These are phyloP conservation scores for Cremastinae sp. DNA, from an alignment of 2,888 invertebrate species.

Conservation along the genomic window DNA sequence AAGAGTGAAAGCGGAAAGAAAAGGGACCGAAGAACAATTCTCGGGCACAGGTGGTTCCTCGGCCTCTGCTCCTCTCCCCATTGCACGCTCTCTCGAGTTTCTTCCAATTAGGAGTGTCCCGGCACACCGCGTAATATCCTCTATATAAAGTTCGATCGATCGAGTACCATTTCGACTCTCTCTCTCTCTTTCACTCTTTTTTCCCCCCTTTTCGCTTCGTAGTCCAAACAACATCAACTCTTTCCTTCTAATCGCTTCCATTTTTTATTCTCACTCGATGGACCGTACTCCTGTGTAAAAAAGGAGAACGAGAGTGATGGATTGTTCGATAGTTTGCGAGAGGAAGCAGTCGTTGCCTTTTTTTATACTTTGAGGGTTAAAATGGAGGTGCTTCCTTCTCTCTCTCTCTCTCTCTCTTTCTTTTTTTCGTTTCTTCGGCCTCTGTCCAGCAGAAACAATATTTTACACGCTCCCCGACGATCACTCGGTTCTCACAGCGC, in stretches of 20 bases:
- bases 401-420: background rate
- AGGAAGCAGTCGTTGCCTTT: too few relatives aligned
- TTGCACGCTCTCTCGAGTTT: constrained; percentile 7
- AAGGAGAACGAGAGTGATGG: background rate
- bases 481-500: background rate
- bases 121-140: constrained; percentile 7
- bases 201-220: too few relatives aligned
- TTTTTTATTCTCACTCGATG: background rate
- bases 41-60: constrained; percentile 1
- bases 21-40: background rate
- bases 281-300: background rate
- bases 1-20: background rate
- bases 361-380: background rate
- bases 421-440: background rate
- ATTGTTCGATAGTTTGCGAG: too few relatives aligned
- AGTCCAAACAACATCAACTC: background rate
- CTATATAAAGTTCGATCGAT: constrained; percentile 40
- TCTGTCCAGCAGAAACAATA: too few relatives aligned
- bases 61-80: too few relatives aligned
- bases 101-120: constrained; percentile 44
- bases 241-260: background rate
- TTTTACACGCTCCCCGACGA: too few relatives aligned
- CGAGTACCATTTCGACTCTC: constrained; percentile 14
- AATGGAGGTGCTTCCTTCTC: background rate
- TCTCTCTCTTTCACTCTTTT: constrained; percentile 5